Base-by-base conservation (phyloP, 2,797 vertebrate species). In the Anguilla obscura region DNA sequence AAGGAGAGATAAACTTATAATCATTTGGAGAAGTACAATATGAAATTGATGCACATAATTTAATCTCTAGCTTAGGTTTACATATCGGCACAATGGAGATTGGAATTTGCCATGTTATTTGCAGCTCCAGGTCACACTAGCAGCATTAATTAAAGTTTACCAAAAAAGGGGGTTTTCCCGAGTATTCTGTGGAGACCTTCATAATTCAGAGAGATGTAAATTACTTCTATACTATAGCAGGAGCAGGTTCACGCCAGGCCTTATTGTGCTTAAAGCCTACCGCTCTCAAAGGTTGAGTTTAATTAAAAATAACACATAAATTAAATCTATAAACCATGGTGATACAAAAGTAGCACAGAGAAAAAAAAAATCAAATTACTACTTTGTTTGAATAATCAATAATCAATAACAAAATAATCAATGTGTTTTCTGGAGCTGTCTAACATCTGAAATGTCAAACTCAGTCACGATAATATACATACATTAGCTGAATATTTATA, bases 341-440 rank as follows among this genome's bases (percentile, higher is more conserved):
- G 79, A 36, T 18, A 66, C 76, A 63, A 21, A 80, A 84, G 24
- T 36, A 50, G 56, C 79, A 66, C 58, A 45, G 10, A 58, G 56
- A 83, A 84, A 63, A 82, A 82, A 30, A 74, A n/a, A 82, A 45
- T 87, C 18, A 58, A 12, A 50, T 84, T 5, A 84, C n/a, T 10
- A 8, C 9, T 4, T 54, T 84, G 21, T 27, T 84, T 27, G 10
- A 52, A 54, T 27, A 52, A 84, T 40, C 40, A 40, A 40, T 40
- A 40, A 40, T 40, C 40, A 40, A 40, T 40, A 40, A 40, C 40
- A 40, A 40, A 40, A 40, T 40, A 40, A 40, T 40, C 40, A 33
- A 40, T 50, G 36, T 45, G 18, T 82, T 82, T 84, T 21, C 40
- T 84, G 40, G 18, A 56, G 50, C 10, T 84, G n/a, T 8, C 83